Evolutionary conservation across 2,797 vertebrate genomes (phyloP).

Genomic region (Taeniopygia guttata): DNA sequence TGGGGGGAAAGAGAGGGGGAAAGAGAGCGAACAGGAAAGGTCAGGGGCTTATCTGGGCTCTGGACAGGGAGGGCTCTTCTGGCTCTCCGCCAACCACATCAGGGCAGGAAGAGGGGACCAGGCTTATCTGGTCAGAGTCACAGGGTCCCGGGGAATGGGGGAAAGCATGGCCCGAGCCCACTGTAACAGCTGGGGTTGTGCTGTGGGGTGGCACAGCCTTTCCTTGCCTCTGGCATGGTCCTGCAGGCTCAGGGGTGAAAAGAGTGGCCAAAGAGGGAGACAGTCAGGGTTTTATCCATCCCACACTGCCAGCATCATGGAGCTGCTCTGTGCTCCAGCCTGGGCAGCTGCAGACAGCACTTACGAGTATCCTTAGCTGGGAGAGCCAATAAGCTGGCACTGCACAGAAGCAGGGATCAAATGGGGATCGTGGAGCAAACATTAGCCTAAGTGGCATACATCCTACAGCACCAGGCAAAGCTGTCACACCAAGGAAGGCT

Average conservation of each 20-base stretch:
- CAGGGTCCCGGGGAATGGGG: too few species aligned
- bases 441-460: background rate
- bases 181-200: too few species aligned
- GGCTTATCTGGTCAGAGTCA: too few species aligned
- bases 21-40: too few species aligned
- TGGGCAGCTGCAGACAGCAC: background rate
- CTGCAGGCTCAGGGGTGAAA: background rate
- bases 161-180: too few species aligned
- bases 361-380: background rate
- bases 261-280: background rate
- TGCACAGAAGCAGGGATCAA: background rate
- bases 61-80: too few species aligned
- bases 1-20: too few species aligned
- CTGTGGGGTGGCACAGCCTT: background rate
- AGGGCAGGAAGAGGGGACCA: too few species aligned
- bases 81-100: too few species aligned
- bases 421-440: background rate
- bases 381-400: background rate
- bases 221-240: background rate
- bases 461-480: background rate
- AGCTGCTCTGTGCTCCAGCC: background rate
- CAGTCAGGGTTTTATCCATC: background rate
- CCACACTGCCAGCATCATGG: background rate
- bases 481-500: background rate
- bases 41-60: too few species aligned